phyloP scores from a whole-genome alignment of 2,888 invertebrate genomes.

The Thumatha senex region DNA sequence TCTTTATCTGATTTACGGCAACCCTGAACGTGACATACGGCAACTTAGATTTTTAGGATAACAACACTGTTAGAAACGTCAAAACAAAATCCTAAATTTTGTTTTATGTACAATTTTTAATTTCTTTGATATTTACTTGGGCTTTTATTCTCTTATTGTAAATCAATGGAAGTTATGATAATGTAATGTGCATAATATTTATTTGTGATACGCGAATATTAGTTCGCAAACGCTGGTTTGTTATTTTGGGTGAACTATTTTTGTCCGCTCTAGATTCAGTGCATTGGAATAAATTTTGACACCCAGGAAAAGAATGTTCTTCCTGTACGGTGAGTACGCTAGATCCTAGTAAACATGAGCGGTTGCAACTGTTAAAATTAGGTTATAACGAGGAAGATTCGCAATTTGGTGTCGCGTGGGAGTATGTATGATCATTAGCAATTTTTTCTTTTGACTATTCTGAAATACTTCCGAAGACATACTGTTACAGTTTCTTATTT shows the following conservation, averaged over 20 bases:
- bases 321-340: constrained; percentile 68
- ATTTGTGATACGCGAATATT: constrained; percentile 21
- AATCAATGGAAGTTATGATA: constrained; percentile 23
- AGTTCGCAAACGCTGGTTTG: constrained; percentile 42
- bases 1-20: no score
- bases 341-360: constrained; percentile 26
- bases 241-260: constrained; percentile 82
- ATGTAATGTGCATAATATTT: constrained; percentile 25
- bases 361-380: constrained; percentile 32
- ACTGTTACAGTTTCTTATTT: no score
- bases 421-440: constrained; percentile 52
- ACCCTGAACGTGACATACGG: no score
- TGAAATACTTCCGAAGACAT: constrained; percentile 19
- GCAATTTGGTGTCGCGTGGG: constrained; percentile 49
- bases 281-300: constrained; percentile 77
- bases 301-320: constrained; percentile 75
- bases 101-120: constrained; percentile 57
- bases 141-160: constrained; percentile 22
- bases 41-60: no score
- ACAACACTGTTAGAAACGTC: constrained; percentile 49
- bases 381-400: constrained; percentile 26
- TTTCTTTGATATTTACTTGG: constrained; percentile 28
- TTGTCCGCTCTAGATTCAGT: constrained; percentile 80
- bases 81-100: constrained; percentile 72
- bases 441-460: constrained; percentile 47